Base-by-base conservation (phyloP, 2,888 invertebrate species). In the Rhorus exstirpatorius region DNA sequence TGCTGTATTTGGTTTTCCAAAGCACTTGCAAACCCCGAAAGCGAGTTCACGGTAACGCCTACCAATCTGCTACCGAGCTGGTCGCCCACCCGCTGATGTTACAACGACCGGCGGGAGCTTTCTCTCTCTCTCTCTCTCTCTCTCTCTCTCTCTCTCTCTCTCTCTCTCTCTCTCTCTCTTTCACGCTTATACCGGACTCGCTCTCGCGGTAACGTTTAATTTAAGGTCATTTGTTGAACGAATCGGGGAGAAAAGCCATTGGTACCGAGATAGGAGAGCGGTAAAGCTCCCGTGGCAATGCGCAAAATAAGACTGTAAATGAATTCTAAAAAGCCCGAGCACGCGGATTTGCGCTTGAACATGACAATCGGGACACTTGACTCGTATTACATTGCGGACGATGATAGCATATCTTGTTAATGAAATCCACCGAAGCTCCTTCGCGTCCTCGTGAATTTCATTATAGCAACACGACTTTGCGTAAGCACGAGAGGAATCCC, bases 61-160 rank as follows among this genome's bases (percentile, higher is more conserved):
- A 92, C 91, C 90, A 92, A 92, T 92, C 92, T 92, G 89, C 77
- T 65, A 75, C 61, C 24, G 10, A 67, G 67, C 76, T 76, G 74
- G 79, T 78, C 58, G 75, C 77, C 83, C 79, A 85, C 83, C 83
- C 82, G 83, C 81, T 76, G 86, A 68, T 83, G 79, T 85, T 79
- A 74, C 78, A 71, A 76, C 82, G 49, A 68, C 14, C 67, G 35
- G 10, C 10, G 24, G 21, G n/a, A n/a, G n/a, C n/a, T n/a, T n/a
- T n/a, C n/a, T n/a, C n/a, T n/a, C n/a, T n/a, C n/a, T n/a, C n/a
- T n/a, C n/a, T n/a, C n/a, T n/a, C n/a, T n/a, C n/a, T n/a, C n/a
- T n/a, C n/a, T n/a, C n/a, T n/a, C n/a, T n/a, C n/a, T n/a, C n/a
- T n/a, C n/a, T n/a, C n/a, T n/a, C n/a, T n/a, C n/a, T n/a, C n/a